Evolutionary conservation across 2,888 invertebrate species (phyloP).

Genomic region (Clepsis dumicolana): DNA sequence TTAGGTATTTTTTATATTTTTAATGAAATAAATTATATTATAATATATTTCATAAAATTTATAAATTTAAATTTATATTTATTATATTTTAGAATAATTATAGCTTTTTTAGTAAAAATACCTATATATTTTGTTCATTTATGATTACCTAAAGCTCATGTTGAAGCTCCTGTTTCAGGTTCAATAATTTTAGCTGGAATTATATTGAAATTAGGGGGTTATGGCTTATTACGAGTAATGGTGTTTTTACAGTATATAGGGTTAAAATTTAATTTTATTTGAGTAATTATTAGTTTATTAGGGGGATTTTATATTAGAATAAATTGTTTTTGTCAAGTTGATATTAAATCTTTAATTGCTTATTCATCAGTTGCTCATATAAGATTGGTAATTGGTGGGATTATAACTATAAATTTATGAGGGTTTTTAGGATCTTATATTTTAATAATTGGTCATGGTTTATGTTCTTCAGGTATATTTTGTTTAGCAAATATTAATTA

Average conservation of each 20-base stretch:
- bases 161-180: slow-evolving; percentile 90
- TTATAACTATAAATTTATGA: slow-evolving; percentile 86
- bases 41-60: slow-evolving; percentile 83
- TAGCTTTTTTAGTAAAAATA: slow-evolving; percentile 90
- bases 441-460: slow-evolving; percentile 88
- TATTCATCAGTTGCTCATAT: slow-evolving; percentile 92
- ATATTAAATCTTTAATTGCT: slow-evolving; percentile 91
- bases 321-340: slow-evolving; percentile 89
- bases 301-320: slow-evolving; percentile 87
- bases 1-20: slow-evolving; percentile 84
- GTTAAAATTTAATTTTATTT: slow-evolving; percentile 81
- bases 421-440: slow-evolving; percentile 82
- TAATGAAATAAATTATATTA: slow-evolving; percentile 73
- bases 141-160: slow-evolving; percentile 91
- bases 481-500: slow-evolving; percentile 88
- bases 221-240: slow-evolving; percentile 88
- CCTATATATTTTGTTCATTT: slow-evolving; percentile 90
- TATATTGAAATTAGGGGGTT: slow-evolving; percentile 90
- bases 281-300: slow-evolving; percentile 83
- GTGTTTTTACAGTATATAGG: slow-evolving; percentile 76
- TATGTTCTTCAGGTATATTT: slow-evolving; percentile 89
- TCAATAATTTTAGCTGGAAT: slow-evolving; percentile 91
- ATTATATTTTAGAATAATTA: slow-evolving; percentile 84
- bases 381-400: slow-evolving; percentile 85
- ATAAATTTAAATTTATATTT: slow-evolving; percentile 71